Evolutionary conservation across 2,888 invertebrate species (phyloP), one percentile per base, ranked within the genome.

Genomic region (Pyrrhia umbra): DNA sequence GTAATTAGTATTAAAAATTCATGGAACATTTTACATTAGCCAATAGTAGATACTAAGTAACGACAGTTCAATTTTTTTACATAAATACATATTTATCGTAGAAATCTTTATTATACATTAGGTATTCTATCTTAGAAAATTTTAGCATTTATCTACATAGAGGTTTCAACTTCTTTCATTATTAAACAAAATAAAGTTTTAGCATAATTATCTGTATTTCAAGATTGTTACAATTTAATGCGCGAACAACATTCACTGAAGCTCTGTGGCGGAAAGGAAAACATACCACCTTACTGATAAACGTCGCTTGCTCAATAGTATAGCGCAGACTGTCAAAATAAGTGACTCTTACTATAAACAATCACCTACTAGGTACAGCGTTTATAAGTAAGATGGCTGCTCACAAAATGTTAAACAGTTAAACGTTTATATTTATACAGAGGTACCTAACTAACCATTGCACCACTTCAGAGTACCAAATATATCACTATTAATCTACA

Each of bases 61-160:
- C 85, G 88, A 88, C 87, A 85, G 84, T 80, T 85, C 79, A 72
- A 80, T 79, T 79, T 83, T 88, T 92, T 88, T 93, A 93, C 91
- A 93, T 92, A 92, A 90, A 92, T 92, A 92, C 91, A 93, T 88
- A 89, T 90, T 88, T 89, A 89, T 83, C 84, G 87, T 91, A 90
- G 82, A 90, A 91, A 90, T 88, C 81, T 89, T 88, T 90, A 88
- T 87, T 85, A 88, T 88, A 90, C 87, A 90, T 83, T 84, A 86
- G 72, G 56, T 77, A 83, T 83, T 80, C 85, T 84, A 85, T 82
- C 79, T 86, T 88, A 85, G 75, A 84, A 87, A 88, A 82, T 59
- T 83, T 86, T 80, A 62, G 80, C 80, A 70, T 76, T 80, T 80
- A 80, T 80, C 79, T 80, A 78, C 78, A 80, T 71, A 68, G 58